Percentiles rank a stretch among this genome's conserved stretches.
Conservation (phyloP, 2,888 invertebrate genomes). For the Cheiracanthium punctorium region DNA sequence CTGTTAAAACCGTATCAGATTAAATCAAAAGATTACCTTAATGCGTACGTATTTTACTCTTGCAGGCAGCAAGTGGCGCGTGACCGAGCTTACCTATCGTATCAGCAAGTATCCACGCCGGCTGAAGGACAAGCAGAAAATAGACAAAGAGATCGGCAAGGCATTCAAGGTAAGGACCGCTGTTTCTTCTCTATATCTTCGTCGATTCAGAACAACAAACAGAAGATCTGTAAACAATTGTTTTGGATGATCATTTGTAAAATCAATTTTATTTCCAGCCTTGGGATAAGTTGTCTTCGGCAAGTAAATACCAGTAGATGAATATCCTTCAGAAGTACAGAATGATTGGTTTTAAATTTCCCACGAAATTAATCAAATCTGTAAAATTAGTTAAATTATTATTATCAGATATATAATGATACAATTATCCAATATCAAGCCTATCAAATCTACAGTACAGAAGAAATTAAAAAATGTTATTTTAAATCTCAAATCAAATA, state of each 20-base stretch:
- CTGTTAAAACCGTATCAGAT: background rate
- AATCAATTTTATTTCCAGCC: background rate
- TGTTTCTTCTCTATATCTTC: background rate
- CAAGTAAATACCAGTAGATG: too few relatives aligned
- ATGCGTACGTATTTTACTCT: conserved; percentile 58
- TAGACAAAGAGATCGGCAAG: conserved; percentile 82
- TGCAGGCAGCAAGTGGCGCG: conserved; percentile 93
- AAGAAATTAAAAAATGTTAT: too few relatives aligned
- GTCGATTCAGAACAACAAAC: background rate
- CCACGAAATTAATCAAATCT: too few relatives aligned
- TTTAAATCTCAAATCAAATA: too few relatives aligned
- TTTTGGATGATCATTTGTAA: background rate
- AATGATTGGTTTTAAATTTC: too few relatives aligned
- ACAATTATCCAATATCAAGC: too few relatives aligned
- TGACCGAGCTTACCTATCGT: conserved; percentile 90
- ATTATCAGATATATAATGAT: too few relatives aligned
- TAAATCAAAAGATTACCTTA: background rate
- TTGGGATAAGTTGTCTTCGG: background rate
- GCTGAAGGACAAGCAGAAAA: conserved; percentile 81
- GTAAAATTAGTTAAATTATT: too few relatives aligned
- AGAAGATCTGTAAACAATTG: conserved; percentile 1
- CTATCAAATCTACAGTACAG: too few relatives aligned
- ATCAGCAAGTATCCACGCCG: conserved; percentile 90
- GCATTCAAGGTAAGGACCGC: conserved; percentile 81
- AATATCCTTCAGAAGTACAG: too few relatives aligned